Conservation (phyloP, 2,888 invertebrate genomes). For the Eustalomyia histrio region DNA sequence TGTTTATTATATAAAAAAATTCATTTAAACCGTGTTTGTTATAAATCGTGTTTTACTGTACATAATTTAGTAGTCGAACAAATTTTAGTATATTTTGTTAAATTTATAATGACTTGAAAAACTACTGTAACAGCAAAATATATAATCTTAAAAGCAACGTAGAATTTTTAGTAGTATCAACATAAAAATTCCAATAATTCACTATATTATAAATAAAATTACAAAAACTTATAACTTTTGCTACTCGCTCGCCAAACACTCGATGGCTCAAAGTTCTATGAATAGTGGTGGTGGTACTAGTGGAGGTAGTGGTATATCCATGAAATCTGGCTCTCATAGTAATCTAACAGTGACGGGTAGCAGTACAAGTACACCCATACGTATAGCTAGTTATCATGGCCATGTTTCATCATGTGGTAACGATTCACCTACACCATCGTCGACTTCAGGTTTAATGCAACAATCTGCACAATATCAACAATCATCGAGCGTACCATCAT, state of each 20-base stretch:
- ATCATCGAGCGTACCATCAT: slow-evolving; percentile 61
- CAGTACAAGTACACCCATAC: slow-evolving; percentile 75
- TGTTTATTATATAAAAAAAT: too few relatives aligned
- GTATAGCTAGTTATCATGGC: slow-evolving; percentile 73
- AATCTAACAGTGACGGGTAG: slow-evolving; percentile 57
- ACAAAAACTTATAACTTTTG: slow-evolving; percentile 1
- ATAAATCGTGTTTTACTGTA: too few relatives aligned
- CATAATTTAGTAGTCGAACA: too few relatives aligned
- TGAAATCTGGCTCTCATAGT: slow-evolving; percentile 57
- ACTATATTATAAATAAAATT: slow-evolving; percentile 2
- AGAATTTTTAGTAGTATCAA: slow-evolving; percentile 1
- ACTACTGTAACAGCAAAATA: not conserved
- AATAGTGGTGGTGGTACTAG: slow-evolving; percentile 24
- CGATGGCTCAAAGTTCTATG: slow-evolving; percentile 53
- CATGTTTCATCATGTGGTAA: slow-evolving; percentile 58
- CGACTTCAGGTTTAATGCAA: slow-evolving; percentile 68
- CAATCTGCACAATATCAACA: slow-evolving; percentile 60
- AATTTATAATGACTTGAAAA: not conserved
- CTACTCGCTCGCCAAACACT: not conserved
- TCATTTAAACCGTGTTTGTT: too few relatives aligned
- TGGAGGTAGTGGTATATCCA: slow-evolving; percentile 28
- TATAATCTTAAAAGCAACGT: not conserved
- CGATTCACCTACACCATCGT: slow-evolving; percentile 64
- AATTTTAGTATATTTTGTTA: too few relatives aligned
- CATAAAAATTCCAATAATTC: slow-evolving; percentile 6